These are phyloP conservation scores for Cetoscarus ocellatus DNA, from an alignment of 2,797 vertebrate species.

Conservation along the genomic window DNA sequence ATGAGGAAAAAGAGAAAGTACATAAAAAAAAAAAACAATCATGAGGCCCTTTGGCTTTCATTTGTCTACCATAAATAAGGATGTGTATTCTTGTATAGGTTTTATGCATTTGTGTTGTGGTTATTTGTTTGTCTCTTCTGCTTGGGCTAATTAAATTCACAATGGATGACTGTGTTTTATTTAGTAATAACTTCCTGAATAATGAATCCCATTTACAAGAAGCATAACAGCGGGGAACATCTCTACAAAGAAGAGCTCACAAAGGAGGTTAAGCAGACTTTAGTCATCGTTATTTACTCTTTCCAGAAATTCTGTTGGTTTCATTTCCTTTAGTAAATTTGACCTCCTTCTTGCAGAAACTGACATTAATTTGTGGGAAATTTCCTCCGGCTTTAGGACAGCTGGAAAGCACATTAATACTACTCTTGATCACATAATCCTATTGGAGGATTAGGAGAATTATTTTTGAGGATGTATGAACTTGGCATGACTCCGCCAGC, in stretches of 20 bases:
- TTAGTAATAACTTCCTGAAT: constrained; percentile 43
- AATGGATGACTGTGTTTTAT: constrained; percentile 53
- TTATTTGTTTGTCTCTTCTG: neutral
- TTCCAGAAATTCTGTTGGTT: constrained; percentile 5
- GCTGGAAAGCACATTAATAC: constrained; percentile 19
- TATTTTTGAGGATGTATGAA: constrained; percentile 23
- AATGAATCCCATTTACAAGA: constrained; percentile 52
- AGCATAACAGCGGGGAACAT: constrained; percentile 45
- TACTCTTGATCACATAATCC: constrained; percentile 45
- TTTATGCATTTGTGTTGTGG: no score
- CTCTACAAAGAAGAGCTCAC: constrained; percentile 8
- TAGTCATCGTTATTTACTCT: constrained; percentile 34
- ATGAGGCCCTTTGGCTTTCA: no score
- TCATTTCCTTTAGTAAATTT: constrained; percentile 25
- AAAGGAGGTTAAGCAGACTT: constrained; percentile 42
- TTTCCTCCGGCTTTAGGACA: constrained; percentile 6
- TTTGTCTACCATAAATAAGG: no score
- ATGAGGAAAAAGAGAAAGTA: no score
- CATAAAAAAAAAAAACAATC: no score
- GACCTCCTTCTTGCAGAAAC: neutral
- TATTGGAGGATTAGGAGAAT: constrained; percentile 42
- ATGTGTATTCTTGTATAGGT: no score
- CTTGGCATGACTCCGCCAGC: constrained; percentile 27
- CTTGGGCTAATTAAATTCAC: constrained; percentile 60
- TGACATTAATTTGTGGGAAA: constrained; percentile 15